Evolutionary conservation across 2,113 vertebrate genomes (phyloP), one percentile per base, ranked within the genome.

Genomic region (Choloepus hoffmanni): DNA sequence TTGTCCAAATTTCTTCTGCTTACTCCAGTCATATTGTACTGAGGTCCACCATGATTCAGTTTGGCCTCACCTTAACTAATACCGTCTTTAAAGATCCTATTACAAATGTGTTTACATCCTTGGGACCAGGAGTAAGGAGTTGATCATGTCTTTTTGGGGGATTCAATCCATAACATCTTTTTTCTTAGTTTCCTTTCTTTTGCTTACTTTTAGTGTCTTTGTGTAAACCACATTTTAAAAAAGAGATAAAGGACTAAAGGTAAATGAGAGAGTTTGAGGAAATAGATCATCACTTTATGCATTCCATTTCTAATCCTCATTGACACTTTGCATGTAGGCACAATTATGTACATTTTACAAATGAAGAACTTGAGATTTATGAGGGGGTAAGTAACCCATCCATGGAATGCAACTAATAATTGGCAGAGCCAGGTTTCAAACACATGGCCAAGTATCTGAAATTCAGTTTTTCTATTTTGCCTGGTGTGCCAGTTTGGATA

Each of bases 201-300:
- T 36, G n/a, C 60, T 78, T 83, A 73, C 45, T 94, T 92, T 82
- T 26, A 78, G 26, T 78, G 23, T 36, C 78, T 55, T 74, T 85
- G 4, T 45, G 18, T 77, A 93, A 83, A 83, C 16, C 21, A 16
- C 62, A 58, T 65, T 53, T 91, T 83, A 11, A 33, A 67, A 85
- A 92, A 79, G 11, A 50, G 30, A 53, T 18, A 87, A 55, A 68
- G 10, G 3, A 62, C 7, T 9, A 82, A 89, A 16, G 24, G n/a
- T 45, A 68, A 50, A 43, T 78, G 68, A 68, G 82, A 23, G 28
- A 63, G 8, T 3, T 3, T 73, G 2, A 83, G 89, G 23, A 82
- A 58, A 77, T n/a, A 28, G 43, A 87, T 18, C 3, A 36, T 30
- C 12, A 73, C 16, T 67, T 53, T n/a, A 45, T 7, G 50, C 15